phyloP scores from a whole-genome alignment of 1,140 invertebrate species.

The Polypedilum vanderplanki region DNA sequence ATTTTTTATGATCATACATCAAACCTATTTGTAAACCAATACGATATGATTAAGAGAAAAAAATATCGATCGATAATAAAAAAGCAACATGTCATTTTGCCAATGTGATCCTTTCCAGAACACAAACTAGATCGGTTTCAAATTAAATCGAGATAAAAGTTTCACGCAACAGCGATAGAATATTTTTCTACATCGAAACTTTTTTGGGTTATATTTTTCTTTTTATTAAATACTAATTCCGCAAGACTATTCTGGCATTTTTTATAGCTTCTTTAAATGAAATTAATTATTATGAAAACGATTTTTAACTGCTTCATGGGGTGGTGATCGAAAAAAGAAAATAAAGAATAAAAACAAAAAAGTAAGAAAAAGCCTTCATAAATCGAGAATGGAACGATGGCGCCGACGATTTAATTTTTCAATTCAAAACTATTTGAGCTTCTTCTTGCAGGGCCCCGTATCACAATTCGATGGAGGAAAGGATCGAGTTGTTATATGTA shows the following conservation, averaged over 20 bases:
- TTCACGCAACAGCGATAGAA: not conserved
- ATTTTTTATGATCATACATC: not conserved
- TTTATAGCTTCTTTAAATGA: not conserved
- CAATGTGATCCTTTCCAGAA: not conserved
- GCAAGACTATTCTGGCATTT: not conserved
- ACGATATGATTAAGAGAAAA: not conserved
- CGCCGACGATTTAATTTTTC: not conserved
- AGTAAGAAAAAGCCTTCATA: too few relatives aligned
- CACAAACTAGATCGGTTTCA: not conserved
- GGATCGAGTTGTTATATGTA: not conserved
- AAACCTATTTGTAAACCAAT: not conserved
- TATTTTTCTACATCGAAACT: too few relatives aligned
- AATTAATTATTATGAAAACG: not conserved
- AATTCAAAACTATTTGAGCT: not conserved
- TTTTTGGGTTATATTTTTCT: not conserved
- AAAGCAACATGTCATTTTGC: not conserved
- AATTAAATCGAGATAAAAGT: not conserved
- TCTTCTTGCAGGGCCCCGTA: constrained; percentile 5
- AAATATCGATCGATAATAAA: not conserved
- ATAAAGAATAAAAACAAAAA: not conserved
- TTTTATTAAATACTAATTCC: not conserved
- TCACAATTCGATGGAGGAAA: not conserved
- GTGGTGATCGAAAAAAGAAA: not conserved
- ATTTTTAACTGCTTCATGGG: not conserved
- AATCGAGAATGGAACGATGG: not conserved